These are phyloP conservation scores for Drosophila leonis DNA, from an alignment of 2,888 invertebrate genomes.

Conservation along the genomic window DNA sequence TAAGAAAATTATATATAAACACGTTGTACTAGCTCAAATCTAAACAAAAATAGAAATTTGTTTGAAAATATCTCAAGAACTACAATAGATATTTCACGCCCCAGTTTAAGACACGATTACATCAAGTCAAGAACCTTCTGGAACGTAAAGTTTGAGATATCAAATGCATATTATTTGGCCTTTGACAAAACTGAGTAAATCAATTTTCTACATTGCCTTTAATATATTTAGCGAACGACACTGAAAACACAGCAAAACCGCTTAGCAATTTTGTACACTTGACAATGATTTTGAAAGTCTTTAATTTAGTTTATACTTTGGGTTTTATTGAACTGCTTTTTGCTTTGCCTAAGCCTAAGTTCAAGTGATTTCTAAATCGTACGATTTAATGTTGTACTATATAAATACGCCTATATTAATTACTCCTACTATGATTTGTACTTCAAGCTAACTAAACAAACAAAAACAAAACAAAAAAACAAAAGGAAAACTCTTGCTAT, in stretches of 20 bases:
- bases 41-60: not conserved
- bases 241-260: conserved; percentile 5
- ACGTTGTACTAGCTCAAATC: not conserved
- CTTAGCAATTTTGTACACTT: conserved; percentile 32
- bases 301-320: conserved; percentile 42
- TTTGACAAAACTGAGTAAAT: conserved; percentile 8
- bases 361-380: conserved; percentile 76
- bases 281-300: conserved; percentile 10
- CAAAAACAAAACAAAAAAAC: not conserved
- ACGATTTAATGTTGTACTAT: conserved; percentile 56
- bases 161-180: conserved; percentile 17
- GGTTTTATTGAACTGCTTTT: conserved; percentile 53
- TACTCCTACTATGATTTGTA: conserved; percentile 59
- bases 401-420: conserved; percentile 20
- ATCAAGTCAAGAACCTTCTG: not conserved
- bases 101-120: no score
- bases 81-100: not conserved
- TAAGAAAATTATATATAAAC: not conserved
- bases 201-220: conserved; percentile 12
- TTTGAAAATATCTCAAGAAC: not conserved
- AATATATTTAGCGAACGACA: conserved; percentile 17
- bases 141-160: not conserved
- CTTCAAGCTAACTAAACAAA: conserved; percentile 47
- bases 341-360: conserved; percentile 58
- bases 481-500: conserved; percentile 40